Conservation (phyloP, 2,113 vertebrate genomes). For the Corythornis madagascariensis region DNA sequence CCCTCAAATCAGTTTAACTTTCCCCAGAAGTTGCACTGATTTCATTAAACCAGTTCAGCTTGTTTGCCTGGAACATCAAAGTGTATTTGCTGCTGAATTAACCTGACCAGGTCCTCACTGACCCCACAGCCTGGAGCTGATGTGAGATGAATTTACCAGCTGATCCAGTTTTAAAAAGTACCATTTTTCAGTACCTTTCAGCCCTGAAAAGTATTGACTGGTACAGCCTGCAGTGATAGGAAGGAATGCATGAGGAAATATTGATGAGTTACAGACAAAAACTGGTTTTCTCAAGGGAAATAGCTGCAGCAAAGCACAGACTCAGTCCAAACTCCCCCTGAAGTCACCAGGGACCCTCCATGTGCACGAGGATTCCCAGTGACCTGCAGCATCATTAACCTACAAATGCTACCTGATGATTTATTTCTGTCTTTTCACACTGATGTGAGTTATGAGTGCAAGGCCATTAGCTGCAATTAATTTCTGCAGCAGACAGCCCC, state of each 20-base stretch:
- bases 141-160: neutral
- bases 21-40: neutral
- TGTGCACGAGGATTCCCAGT: neutral
- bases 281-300: neutral
- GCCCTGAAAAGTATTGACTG: neutral
- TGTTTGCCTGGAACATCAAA: neutral
- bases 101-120: neutral
- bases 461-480: neutral
- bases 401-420: neutral
- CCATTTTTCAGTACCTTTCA: neutral
- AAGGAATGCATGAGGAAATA: neutral
- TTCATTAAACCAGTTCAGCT: neutral
- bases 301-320: neutral
- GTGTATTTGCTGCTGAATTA: neutral
- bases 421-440: neutral
- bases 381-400: neutral
- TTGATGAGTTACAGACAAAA: neutral
- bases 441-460: neutral
- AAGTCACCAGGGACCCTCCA: neutral
- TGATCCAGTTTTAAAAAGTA: neutral
- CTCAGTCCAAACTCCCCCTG: neutral
- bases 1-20: neutral
- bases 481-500: neutral
- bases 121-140: neutral
- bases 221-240: rapidly evolving